Conservation (phyloP, 1,140 invertebrate genomes). For the Leptinotarsa defecta region DNA sequence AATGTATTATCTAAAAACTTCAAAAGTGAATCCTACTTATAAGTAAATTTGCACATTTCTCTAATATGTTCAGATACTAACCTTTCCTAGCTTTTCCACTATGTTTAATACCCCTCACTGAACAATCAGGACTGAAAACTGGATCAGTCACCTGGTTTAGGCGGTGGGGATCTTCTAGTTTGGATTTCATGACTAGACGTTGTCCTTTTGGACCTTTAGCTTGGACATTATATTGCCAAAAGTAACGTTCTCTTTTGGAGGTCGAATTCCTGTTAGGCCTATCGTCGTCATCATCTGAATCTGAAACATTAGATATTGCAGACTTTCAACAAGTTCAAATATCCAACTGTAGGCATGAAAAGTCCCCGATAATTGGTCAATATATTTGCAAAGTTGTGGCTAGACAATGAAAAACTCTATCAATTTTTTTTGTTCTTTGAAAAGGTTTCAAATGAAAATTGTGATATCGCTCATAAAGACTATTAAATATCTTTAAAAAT, state of each 20-base stretch:
- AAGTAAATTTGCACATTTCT: too few species aligned
- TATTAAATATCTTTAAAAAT: too few species aligned
- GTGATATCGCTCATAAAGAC: too few species aligned
- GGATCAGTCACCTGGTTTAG: constrained; percentile 89
- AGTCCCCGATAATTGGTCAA: too few species aligned
- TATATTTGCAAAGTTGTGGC: too few species aligned
- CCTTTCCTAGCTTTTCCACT: constrained; percentile 62
- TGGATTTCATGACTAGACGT: constrained; percentile 77
- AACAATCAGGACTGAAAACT: constrained; percentile 88
- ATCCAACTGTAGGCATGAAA: too few species aligned
- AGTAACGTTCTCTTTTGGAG: constrained; percentile 83
- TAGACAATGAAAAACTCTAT: too few species aligned
- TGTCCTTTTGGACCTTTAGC: constrained; percentile 97
- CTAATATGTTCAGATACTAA: background rate
- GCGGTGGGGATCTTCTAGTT: constrained; percentile 90
- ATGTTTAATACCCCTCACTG: constrained; percentile 87
- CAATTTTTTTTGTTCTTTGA: too few species aligned
- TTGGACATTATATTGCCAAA: constrained; percentile 99
- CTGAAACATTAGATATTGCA: constrained; percentile 26
- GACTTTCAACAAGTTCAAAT: too few species aligned
- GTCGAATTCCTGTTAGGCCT: constrained; percentile 57
- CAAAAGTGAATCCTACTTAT: too few species aligned
- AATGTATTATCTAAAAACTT: too few species aligned
- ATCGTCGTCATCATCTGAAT: constrained; percentile 69
- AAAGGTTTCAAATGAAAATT: too few species aligned